Evolutionary conservation across 2,113 vertebrate species (phyloP).

Genomic region (Macquaria australasica): DNA sequence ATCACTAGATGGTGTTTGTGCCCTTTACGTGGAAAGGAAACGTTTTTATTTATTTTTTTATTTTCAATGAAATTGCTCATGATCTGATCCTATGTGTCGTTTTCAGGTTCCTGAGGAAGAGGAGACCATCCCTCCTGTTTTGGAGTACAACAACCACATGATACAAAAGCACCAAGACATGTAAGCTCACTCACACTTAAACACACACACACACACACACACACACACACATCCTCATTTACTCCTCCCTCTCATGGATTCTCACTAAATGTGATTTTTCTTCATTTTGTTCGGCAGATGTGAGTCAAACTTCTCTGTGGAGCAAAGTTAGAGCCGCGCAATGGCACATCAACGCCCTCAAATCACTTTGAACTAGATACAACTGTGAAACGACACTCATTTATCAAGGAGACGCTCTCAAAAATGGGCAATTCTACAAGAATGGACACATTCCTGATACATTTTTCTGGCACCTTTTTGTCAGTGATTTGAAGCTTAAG

Average conservation of each 20-base stretch:
- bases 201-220: too few relatives aligned
- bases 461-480: not conserved
- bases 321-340: slow-evolving; percentile 68
- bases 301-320: slow-evolving; percentile 82
- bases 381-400: slow-evolving; percentile 26
- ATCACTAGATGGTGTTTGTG: slow-evolving; percentile 56
- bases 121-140: slow-evolving; percentile 80
- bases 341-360: not conserved
- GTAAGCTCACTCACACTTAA: slow-evolving; percentile 63
- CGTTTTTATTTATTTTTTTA: too few relatives aligned
- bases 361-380: slow-evolving; percentile 21
- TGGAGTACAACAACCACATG: slow-evolving; percentile 86
- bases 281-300: slow-evolving; percentile 61
- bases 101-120: slow-evolving; percentile 90
- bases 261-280: not conserved
- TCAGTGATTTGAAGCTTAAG: not conserved
- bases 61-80: too few relatives aligned
- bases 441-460: not conserved
- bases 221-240: too few relatives aligned
- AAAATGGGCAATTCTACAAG: slow-evolving; percentile 1
- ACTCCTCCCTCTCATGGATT: not conserved
- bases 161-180: slow-evolving; percentile 76
- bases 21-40: not conserved
- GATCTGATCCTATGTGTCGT: not conserved
- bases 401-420: slow-evolving; percentile 3